phyloP scores from a whole-genome alignment of 2,113 vertebrate species.

The Semnornis frantzii region DNA sequence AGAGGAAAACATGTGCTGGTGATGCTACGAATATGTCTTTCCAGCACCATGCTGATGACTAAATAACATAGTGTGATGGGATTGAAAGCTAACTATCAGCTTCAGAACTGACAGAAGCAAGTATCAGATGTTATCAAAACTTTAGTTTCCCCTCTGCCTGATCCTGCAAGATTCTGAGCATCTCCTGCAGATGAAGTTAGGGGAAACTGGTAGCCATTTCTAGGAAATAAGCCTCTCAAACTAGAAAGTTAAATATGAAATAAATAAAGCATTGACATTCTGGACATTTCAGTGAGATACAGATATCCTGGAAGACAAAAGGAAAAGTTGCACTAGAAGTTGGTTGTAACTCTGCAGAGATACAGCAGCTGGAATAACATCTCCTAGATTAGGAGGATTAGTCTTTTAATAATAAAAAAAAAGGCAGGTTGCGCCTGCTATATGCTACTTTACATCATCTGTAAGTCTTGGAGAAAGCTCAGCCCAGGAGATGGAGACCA shows the following conservation, averaged over 20 bases:
- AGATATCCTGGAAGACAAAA: background rate
- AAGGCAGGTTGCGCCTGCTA: background rate
- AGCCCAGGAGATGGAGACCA: background rate
- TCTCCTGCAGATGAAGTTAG: background rate
- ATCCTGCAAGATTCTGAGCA: background rate
- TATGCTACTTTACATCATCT: background rate
- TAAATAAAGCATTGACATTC: background rate
- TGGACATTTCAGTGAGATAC: background rate
- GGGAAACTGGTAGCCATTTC: background rate
- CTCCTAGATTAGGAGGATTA: background rate
- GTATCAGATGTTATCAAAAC: background rate
- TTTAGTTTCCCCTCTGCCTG: background rate
- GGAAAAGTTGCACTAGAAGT: background rate
- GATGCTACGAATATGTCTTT: background rate
- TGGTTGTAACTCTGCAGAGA: background rate
- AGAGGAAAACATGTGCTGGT: background rate
- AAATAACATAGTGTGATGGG: background rate
- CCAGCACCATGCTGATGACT: background rate
- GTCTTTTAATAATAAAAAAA: background rate
- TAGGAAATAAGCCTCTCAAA: background rate
- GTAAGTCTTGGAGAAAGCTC: background rate
- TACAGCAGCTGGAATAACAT: background rate
- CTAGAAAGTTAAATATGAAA: background rate
- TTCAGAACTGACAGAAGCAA: background rate
- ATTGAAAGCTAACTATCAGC: background rate